phyloP scores from a whole-genome alignment of 2,113 vertebrate genomes.

The Scopus umbretta region DNA sequence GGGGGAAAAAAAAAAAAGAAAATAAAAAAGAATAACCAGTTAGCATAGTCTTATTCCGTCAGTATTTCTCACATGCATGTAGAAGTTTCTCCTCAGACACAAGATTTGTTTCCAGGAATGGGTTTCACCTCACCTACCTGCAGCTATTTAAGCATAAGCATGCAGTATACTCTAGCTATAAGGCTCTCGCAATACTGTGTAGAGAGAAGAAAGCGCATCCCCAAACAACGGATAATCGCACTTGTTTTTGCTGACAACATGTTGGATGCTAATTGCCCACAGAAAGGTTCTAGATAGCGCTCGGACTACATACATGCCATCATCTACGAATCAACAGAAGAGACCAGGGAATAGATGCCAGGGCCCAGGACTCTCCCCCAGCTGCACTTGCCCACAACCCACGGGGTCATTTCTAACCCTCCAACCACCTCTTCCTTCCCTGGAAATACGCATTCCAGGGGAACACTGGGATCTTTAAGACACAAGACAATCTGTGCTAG shows the following conservation, averaged over 20 bases:
- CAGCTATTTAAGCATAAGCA: not conserved
- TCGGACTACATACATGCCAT: not conserved
- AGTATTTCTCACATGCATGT: not conserved
- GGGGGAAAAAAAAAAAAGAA: no score
- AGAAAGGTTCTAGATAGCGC: not conserved
- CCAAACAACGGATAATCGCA: not conserved
- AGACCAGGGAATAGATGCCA: not conserved
- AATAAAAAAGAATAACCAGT: not conserved
- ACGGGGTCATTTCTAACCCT: not conserved
- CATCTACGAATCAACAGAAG: not conserved
- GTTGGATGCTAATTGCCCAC: not conserved
- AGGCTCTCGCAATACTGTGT: not conserved
- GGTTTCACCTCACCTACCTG: not conserved
- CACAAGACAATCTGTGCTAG: not conserved
- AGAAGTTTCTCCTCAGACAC: not conserved
- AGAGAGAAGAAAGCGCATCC: not conserved
- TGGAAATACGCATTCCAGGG: not conserved
- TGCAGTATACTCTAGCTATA: rapidly evolving
- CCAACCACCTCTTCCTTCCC: not conserved
- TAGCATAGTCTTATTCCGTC: not conserved
- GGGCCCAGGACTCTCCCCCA: not conserved
- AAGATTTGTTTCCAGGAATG: not conserved
- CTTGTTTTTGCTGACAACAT: not conserved
- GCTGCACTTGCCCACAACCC: not conserved
- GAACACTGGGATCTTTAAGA: not conserved